Base-by-base conservation (phyloP, 2,113 vertebrate genomes). In the Burhinus oedicnemus region DNA sequence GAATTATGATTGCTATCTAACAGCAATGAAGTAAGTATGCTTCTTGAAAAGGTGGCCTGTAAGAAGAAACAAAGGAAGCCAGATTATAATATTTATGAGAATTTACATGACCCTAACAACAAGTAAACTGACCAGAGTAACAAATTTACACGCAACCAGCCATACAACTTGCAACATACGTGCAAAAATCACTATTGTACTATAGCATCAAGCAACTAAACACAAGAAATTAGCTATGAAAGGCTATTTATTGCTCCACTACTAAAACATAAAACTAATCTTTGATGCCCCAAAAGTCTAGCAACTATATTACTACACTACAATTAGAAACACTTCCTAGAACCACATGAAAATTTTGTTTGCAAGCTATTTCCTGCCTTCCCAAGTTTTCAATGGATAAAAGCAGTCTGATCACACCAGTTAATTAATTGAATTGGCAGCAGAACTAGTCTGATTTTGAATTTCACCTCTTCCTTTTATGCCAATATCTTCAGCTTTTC, bases 21-120 rank as follows among this genome's bases (percentile, higher is more conserved):
- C 32, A 98, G 97, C 94, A 98, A 38, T 11, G 98, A 98, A 69
- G 98, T 98, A 6, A 98, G 98, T 82, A 98, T 98, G 89, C 97
- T 98, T 93, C 98, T 96, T 77, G 97, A 94, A 92, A 98, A 98
- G 70, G 51, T 97, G 49, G 97, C 70, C 98, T 98, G 94, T 55
- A 95, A 60, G 68, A 84, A 91, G 65, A 83, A 65, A 74, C 20
- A 83, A 29, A 86, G 27, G 25, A 45, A 87, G 29, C 4, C 38
- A 85, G 23, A 47, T 60, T 21, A 25, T 30, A 82, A 17, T 9
- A 64, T 23, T 87, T n/a, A 42, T 18, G 15, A 40, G 74, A 82
- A 57, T 72, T 60, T 91, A 60, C 36, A 22, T 4, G 15, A 86
- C 36, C 60, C 12, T n/a, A 81, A 34, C 15, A 71, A 66, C 1